Evolutionary conservation across 2,113 vertebrate genomes (phyloP).

Genomic region (Arizona elegans): DNA sequence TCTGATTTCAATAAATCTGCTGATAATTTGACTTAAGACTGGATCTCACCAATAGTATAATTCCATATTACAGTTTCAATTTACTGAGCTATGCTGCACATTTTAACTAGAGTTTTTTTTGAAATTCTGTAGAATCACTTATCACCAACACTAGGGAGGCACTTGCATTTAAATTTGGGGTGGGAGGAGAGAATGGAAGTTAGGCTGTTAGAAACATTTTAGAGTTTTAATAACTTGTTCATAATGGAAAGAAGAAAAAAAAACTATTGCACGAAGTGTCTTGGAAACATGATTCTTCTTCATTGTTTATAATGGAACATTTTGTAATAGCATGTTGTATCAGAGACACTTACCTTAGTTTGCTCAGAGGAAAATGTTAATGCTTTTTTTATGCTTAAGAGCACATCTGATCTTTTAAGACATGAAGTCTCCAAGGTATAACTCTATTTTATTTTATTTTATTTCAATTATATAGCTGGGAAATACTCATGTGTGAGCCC

Average conservation of each 20-base stretch:
- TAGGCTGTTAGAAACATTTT: neutral
- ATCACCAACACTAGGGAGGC: neutral
- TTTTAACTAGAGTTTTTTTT: neutral
- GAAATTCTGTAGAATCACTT: neutral
- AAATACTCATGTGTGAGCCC: neutral
- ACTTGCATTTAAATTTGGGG: neutral
- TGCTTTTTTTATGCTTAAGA: constrained; percentile 24
- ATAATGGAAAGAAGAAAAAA: constrained; percentile 4
- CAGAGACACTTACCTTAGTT: constrained; percentile 22
- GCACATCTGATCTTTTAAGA: constrained; percentile 23
- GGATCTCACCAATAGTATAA: neutral
- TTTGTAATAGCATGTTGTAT: neutral
- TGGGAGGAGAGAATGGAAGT: neutral
- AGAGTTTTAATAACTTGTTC: neutral
- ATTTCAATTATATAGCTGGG: neutral
- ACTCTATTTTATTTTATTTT: constrained; percentile 39
- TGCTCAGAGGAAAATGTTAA: constrained; percentile 24
- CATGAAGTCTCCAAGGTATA: neutral
- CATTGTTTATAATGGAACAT: neutral
- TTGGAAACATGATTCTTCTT: constrained; percentile 15
- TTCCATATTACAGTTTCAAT: neutral
- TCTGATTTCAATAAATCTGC: neutral
- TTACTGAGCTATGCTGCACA: neutral
- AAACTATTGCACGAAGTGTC: constrained; percentile 25
- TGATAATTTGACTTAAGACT: neutral